Conservation (phyloP, 2,113 vertebrate species). For the Scopus umbretta region DNA sequence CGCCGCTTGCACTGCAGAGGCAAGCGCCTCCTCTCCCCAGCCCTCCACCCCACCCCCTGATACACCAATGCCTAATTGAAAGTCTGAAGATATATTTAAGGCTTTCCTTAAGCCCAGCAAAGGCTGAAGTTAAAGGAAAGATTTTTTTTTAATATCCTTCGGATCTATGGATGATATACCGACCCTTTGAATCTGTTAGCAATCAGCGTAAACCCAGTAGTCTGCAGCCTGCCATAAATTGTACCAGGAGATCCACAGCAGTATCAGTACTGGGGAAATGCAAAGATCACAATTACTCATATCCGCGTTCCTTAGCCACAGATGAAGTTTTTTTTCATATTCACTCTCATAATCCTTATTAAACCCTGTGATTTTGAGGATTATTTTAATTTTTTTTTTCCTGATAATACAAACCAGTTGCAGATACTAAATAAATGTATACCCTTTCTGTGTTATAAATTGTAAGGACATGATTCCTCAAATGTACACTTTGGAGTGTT, state of each 20-base stretch:
- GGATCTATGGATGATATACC: not conserved
- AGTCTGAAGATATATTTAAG: not conserved
- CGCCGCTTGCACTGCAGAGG: not conserved
- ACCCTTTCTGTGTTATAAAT: not conserved
- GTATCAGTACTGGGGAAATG: not conserved
- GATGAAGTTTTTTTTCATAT: not conserved
- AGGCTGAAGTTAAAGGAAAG: not conserved
- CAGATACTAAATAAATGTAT: conserved; percentile 29
- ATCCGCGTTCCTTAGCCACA: not conserved
- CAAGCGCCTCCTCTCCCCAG: not conserved
- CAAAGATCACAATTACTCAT: not conserved
- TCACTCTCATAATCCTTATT: not conserved
- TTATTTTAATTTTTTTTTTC: conserved; percentile 31
- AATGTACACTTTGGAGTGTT: not conserved
- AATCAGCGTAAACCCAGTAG: not conserved
- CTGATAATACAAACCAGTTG: conserved; percentile 31
- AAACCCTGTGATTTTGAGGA: conserved; percentile 27
- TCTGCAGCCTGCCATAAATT: not conserved
- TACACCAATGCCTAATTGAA: not conserved
- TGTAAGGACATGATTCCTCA: conserved; percentile 54
- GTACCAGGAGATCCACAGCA: not conserved
- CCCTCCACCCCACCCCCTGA: fast-evolving
- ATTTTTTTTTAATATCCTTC: not conserved
- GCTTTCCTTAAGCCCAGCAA: not conserved
- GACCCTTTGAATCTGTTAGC: not conserved